These are phyloP conservation scores for Cathartes aura DNA, from an alignment of 2,113 vertebrate species.

Conservation along the genomic window DNA sequence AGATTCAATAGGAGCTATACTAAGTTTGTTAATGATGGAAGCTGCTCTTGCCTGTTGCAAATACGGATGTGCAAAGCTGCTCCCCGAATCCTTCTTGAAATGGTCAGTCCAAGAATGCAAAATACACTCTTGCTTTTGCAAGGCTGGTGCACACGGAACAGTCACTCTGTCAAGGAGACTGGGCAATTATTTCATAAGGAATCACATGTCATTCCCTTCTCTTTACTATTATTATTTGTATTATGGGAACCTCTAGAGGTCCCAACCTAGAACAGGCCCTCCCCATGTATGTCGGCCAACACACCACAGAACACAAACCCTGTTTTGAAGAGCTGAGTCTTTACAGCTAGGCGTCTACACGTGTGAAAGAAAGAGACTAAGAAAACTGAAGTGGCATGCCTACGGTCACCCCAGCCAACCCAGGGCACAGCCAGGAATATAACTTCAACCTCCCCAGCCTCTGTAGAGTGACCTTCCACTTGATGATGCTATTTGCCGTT, in stretches of 20 bases:
- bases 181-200: not conserved
- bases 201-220: not conserved
- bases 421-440: not conserved
- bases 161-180: not conserved
- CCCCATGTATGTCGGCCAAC: not conserved
- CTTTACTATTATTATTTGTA: not conserved
- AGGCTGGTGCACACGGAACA: not conserved
- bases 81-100: not conserved
- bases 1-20: not conserved
- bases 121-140: not conserved
- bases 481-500: not conserved
- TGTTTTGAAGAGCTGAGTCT: not conserved
- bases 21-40: not conserved
- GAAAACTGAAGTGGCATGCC: not conserved
- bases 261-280: not conserved
- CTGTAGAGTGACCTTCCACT: not conserved
- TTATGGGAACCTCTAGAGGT: constrained; percentile 52
- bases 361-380: not conserved
- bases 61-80: not conserved
- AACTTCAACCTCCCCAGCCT: not conserved
- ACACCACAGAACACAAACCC: not conserved
- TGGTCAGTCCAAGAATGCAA: not conserved
- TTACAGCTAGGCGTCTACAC: not conserved
- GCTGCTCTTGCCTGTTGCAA: not conserved
- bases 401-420: not conserved